A percentile compares a stretch with the other conserved stretches of the same genome.
These are phyloP conservation scores for Plagodis pulveraria DNA, from an alignment of 2,888 invertebrate species.

Conservation along the genomic window DNA sequence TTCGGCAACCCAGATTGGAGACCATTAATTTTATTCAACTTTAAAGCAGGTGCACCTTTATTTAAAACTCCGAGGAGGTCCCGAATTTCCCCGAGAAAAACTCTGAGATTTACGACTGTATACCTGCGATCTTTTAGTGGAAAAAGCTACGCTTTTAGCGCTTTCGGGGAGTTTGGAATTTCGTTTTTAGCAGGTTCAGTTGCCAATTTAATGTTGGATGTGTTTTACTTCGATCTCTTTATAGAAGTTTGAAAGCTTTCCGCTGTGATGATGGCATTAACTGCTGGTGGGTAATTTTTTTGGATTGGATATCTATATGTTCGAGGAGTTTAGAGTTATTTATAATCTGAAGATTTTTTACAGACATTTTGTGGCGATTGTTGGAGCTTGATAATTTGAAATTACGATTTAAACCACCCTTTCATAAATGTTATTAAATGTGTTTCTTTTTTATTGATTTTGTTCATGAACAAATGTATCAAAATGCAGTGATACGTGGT, in stretches of 20 bases:
- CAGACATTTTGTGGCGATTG: too few relatives aligned
- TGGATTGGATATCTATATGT: constrained; percentile 21
- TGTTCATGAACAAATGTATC: too few relatives aligned
- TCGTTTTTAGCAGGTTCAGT: constrained; percentile 37
- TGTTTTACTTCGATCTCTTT: constrained; percentile 32
- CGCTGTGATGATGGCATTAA: constrained; percentile 27
- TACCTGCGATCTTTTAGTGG: constrained; percentile 25
- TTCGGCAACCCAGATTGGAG: constrained; percentile 34
- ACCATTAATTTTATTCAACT: constrained; percentile 49
- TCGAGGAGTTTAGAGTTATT: constrained; percentile 12
- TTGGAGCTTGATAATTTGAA: too few relatives aligned
- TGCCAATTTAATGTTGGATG: constrained; percentile 33
- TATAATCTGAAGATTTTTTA: too few relatives aligned
- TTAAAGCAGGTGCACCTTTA: constrained; percentile 56
- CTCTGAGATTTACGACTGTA: constrained; percentile 67
- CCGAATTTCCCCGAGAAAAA: constrained; percentile 65
- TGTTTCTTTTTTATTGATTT: too few relatives aligned
- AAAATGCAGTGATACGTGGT: too few relatives aligned
- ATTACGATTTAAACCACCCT: too few relatives aligned
- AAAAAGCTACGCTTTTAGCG: constrained; percentile 45
- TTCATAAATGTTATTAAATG: too few relatives aligned
- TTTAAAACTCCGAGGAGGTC: constrained; percentile 52
- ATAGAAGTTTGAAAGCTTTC: constrained; percentile 17
- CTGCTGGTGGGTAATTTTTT: constrained; percentile 33
- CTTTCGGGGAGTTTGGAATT: constrained; percentile 47